Percentiles rank a stretch among this genome's conserved stretches.
Conservation (phyloP, 2,888 invertebrate species). For the Thecophora atra region DNA sequence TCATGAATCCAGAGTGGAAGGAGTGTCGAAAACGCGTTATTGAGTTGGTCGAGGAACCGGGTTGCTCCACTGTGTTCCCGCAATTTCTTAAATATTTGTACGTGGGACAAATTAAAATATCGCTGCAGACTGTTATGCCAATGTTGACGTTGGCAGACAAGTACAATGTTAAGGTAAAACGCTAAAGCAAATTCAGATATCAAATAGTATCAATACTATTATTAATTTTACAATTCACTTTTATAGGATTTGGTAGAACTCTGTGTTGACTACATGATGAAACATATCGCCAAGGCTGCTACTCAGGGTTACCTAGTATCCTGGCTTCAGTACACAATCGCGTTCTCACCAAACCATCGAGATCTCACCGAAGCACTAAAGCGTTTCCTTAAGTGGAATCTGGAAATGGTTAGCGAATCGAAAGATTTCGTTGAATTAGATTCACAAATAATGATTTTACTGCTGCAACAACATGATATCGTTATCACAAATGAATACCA, state of each 20-base stretch:
- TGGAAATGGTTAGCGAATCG: constrained; percentile 82
- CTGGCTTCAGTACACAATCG: constrained; percentile 90
- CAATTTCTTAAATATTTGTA: constrained; percentile 88
- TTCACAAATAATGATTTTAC: constrained; percentile 77
- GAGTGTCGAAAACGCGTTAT: constrained; percentile 88
- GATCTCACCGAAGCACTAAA: constrained; percentile 73
- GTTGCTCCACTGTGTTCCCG: constrained; percentile 85
- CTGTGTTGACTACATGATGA: constrained; percentile 88
- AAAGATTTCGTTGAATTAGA: constrained; percentile 85
- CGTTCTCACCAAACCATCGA: constrained; percentile 74
- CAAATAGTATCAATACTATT: background rate
- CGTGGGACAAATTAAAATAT: constrained; percentile 88
- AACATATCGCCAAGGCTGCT: constrained; percentile 86
- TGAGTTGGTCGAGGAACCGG: constrained; percentile 84
- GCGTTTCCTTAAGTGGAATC: constrained; percentile 90
- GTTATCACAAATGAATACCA: constrained; percentile 90
- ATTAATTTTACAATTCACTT: background rate
- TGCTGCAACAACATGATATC: constrained; percentile 86
- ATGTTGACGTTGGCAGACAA: constrained; percentile 91
- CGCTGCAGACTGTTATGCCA: constrained; percentile 84
- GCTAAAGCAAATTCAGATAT: background rate
- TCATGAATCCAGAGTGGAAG: constrained; percentile 93
- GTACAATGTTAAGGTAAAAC: constrained; percentile 88
- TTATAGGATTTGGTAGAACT: constrained; percentile 81
- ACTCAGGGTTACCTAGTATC: constrained; percentile 83